Base-by-base conservation (phyloP, 1,140 invertebrate genomes). In the Philotrypesis tridentata region DNA sequence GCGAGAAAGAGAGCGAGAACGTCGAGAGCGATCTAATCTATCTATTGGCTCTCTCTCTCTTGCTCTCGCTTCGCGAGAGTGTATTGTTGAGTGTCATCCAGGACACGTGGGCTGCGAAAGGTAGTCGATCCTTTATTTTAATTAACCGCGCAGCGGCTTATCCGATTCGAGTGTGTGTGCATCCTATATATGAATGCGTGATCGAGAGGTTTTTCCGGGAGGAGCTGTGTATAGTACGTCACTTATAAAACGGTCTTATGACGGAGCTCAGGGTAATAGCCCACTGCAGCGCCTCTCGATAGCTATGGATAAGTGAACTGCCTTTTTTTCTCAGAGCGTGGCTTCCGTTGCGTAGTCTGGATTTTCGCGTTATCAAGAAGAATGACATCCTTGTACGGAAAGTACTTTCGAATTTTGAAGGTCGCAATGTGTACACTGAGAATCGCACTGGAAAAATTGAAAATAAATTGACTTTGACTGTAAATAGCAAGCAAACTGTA, bases 21-120 rank as follows among this genome's bases (percentile, higher is more conserved):
- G 25, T 65, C 23, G 27, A 25, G 27, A 25, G 43, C 83, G 85
- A 87, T 87, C 79, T 77, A 85, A 87, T 88, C 86, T 78, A 17
- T 55, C 70, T 55, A 55, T 55, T 61, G 11, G 67, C 67, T 65
- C 23, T 29, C 23, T 17, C 23, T 55, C 48, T 55, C 48, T 48
- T n/a, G n/a, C n/a, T 17, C 21, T 55, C 48, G 7, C 48, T 55
- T 55, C 17, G 40, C 7, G 48, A 17, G 48, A 55, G 33, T 8
- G 78, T 65, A 79, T 79, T 79, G 78, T 79, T 31, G 60, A 73
- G 55, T 80, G 79, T 80, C 79, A 80, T 81, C 75, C 72, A 23
- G 25, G 25, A 60, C 73, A 31, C 48, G 60, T 78, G 23, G 75
- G 70, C 65, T 27, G 27, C 29, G 14, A 55, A 17, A 65, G 61